Evolutionary conservation across 2,888 invertebrate species (phyloP), one percentile per base, ranked within the genome.

Genomic region (Zygaena filipendulae): DNA sequence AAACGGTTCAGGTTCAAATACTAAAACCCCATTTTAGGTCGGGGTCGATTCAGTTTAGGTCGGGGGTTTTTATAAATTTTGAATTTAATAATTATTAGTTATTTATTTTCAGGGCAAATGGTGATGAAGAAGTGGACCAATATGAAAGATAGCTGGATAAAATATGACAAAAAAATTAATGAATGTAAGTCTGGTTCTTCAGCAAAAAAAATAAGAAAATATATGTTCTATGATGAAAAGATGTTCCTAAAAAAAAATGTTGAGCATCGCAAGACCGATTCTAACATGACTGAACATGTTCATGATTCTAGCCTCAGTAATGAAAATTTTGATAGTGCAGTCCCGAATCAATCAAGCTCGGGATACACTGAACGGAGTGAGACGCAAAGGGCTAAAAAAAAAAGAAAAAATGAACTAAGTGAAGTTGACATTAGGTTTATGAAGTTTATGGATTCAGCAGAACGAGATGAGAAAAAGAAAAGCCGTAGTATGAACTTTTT

Each of bases 391-490:
- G 10, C 22, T 16, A 22, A 23, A 20, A 21, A 27, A 29, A 23
- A 27, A 25, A 39, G 34, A 23, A 36, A 34, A 16, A 27, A 37
- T 41, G 38, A 35, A 36, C 26, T 32, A 11, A 43, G 33, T 36
- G 26, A 21, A 29, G 35, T 41, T 14, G 41, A 47, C 35, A 40
- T 38, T 18, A 32, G 20, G 37, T 34, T 41, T 23, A 33, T 36
- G 9, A 38, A 43, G 32, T 45, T 47, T 40, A 47, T 43, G 30
- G 39, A 47, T 31, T 33, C 32, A 8, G 25, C 40, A 29, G 38
- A 41, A 40, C 42, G 45, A 36, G 35, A 45, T 21, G 43, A 47
- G 9, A 38, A 42, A 3, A 45, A 36, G 34, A 40, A 35, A 39
- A 40, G 40, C 38, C 38, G 36, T 36, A 35, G 45, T 11, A 28